Evolutionary conservation across 2,888 invertebrate genomes (phyloP).

Genomic region (Sinodicranocentrus sp.): DNA sequence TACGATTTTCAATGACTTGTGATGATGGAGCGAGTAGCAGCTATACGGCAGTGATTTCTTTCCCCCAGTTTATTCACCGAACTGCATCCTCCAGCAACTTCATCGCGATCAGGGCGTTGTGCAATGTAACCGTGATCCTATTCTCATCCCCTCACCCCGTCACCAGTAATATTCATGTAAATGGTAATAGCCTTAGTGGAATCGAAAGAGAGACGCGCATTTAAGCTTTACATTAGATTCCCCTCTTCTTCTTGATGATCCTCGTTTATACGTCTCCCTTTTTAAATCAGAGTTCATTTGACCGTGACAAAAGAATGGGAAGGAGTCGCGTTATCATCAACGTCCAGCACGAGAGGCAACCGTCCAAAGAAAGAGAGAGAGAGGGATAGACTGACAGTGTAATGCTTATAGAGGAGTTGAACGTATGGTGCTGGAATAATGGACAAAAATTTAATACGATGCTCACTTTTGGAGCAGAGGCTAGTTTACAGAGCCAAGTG

Average conservation of each 20-base stretch:
- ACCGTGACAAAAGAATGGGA: slow-evolving; percentile 67
- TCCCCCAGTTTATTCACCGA: slow-evolving; percentile 44
- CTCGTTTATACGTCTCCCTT: slow-evolving; percentile 13
- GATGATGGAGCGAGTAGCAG: slow-evolving; percentile 9
- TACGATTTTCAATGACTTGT: background rate
- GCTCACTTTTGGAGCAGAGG: slow-evolving; percentile 24
- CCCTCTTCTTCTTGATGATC: no score
- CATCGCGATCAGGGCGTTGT: slow-evolving; percentile 33
- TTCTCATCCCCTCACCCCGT: slow-evolving; percentile 14
- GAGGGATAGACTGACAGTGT: no score
- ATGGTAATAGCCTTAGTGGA: slow-evolving; percentile 11
- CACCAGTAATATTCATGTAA: slow-evolving; percentile 39
- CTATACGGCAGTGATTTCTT: background rate
- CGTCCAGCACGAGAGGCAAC: slow-evolving; percentile 55
- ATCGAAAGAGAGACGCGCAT: slow-evolving; percentile 8
- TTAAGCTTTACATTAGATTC: slow-evolving; percentile 15
- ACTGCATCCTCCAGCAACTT: slow-evolving; percentile 49
- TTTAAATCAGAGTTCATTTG: slow-evolving; percentile 70
- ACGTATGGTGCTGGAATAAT: no score
- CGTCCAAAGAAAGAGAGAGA: no score
- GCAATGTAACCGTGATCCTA: slow-evolving; percentile 46
- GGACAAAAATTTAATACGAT: no score
- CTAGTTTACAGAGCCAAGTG: slow-evolving; percentile 67
- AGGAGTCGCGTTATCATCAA: slow-evolving; percentile 66
- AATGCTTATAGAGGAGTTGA: no score